Conservation (phyloP, 92 coral and sea anemone species). For the Chrysogorgia sp. region DNA sequence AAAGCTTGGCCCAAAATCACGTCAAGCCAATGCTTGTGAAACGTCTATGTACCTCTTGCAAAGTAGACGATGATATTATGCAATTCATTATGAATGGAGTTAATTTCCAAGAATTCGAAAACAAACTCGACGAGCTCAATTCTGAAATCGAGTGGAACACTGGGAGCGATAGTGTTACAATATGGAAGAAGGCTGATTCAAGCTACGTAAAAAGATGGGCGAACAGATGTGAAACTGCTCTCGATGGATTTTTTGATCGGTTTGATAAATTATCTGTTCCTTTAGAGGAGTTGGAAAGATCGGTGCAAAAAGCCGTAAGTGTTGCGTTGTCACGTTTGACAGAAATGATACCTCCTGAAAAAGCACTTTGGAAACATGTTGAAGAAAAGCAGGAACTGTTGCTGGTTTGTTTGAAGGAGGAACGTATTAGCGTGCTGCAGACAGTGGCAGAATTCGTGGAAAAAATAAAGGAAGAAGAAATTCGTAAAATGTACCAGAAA, state of each 20-base stretch:
- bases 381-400: constrained; percentile 11
- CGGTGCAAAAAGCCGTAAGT: neutral
- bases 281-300: neutral
- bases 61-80: constrained; percentile 73
- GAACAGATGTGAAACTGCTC: neutral
- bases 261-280: neutral
- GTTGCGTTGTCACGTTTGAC: neutral
- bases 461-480: constrained; percentile 55
- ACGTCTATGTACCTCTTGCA: constrained; percentile 46
- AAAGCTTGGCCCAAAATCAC: neutral
- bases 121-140: constrained; percentile 39
- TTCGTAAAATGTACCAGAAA: constrained; percentile 53
- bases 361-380: constrained; percentile 38
- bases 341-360: constrained; percentile 46
- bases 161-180: neutral
- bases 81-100: constrained; percentile 50
- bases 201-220: neutral
- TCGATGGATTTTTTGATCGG: neutral
- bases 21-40: neutral
- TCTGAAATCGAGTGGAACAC: neutral
- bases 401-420: constrained; percentile 51
- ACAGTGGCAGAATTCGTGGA: constrained; percentile 47
- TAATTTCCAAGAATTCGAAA: constrained; percentile 33
- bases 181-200: neutral
- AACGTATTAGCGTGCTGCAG: constrained; percentile 20